Percentiles rank a stretch among this genome's conserved stretches.
These are phyloP conservation scores for Tridacna gigas DNA, from an alignment of 2,888 invertebrate species.

Conservation along the genomic window DNA sequence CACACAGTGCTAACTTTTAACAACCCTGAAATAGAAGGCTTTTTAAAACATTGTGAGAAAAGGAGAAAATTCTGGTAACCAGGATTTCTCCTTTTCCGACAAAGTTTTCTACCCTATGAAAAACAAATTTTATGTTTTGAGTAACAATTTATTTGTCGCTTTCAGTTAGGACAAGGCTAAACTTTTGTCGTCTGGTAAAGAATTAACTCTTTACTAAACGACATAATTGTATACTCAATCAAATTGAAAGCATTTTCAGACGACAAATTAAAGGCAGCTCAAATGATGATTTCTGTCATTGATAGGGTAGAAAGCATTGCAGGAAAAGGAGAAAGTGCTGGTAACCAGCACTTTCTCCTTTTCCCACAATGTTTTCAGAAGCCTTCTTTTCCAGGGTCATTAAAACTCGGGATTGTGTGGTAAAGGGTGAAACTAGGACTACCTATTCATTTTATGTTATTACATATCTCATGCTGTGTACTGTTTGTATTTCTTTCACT, in stretches of 20 bases:
- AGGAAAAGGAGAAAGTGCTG: neutral
- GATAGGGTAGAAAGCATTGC: no score
- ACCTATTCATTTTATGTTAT: neutral
- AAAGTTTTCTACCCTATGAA: neutral
- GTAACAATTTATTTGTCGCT: neutral
- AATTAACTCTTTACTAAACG: no score
- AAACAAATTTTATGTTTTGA: neutral
- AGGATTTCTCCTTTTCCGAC: no score
- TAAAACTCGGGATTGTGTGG: neutral
- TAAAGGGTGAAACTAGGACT: neutral
- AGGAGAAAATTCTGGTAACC: no score
- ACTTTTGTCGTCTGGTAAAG: no score
- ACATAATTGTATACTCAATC: no score
- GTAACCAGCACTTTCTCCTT: neutral
- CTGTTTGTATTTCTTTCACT: conserved; percentile 9
- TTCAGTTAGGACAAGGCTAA: neutral
- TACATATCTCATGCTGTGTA: neutral
- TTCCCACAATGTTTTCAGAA: neutral
- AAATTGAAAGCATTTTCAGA: no score
- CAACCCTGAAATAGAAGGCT: no score
- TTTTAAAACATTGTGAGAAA: no score
- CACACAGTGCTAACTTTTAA: no score
- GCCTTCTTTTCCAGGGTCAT: neutral
- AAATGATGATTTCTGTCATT: no score
- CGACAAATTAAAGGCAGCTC: no score